A percentile compares a stretch with the other conserved stretches of the same genome.
These are phyloP conservation scores for Eurystomus glaucurus DNA, from an alignment of 2,797 vertebrate genomes.

Conservation along the genomic window DNA sequence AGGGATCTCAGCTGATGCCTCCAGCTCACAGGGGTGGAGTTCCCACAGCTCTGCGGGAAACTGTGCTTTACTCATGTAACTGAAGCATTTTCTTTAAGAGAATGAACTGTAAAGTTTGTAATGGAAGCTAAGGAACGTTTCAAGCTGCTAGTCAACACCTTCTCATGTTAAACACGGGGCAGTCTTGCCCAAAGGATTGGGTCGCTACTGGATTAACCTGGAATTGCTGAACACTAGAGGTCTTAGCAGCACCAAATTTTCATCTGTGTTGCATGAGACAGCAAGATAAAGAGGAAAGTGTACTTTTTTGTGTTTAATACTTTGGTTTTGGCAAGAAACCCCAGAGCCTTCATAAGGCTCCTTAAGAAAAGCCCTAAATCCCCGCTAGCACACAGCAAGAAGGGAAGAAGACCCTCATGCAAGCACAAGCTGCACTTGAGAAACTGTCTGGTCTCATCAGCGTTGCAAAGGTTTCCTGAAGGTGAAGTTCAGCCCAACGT, in stretches of 20 bases:
- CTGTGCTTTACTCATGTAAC: background rate
- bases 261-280: background rate
- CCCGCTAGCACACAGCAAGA: background rate
- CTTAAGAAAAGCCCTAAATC: background rate
- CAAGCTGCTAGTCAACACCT: background rate
- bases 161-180: background rate
- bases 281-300: background rate
- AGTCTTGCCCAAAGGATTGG: background rate
- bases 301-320: background rate
- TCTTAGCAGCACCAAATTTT: background rate
- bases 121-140: background rate
- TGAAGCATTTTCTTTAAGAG: background rate
- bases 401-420: background rate
- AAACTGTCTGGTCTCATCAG: background rate
- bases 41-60: rapidly evolving
- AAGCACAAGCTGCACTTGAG: background rate
- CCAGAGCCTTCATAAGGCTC: background rate
- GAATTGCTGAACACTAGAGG: background rate
- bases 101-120: background rate
- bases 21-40: background rate
- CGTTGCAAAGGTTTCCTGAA: background rate
- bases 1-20: background rate
- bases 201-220: background rate
- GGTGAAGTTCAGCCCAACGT: background rate
- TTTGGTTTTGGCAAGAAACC: background rate